These are phyloP conservation scores for Coecobrya sp. DNA, from an alignment of 2,888 invertebrate genomes.

Conservation along the genomic window DNA sequence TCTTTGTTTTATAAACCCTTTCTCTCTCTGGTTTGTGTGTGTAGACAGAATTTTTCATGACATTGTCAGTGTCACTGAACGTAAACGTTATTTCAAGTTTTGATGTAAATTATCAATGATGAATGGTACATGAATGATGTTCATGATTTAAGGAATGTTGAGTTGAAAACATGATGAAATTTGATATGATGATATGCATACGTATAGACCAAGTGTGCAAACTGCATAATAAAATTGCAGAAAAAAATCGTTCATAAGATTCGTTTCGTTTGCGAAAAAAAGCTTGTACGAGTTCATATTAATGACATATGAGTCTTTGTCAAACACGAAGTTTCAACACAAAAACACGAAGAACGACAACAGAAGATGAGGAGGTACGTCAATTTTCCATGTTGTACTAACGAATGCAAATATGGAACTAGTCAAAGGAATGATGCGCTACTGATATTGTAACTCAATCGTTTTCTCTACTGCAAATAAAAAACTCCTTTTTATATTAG, in stretches of 20 bases:
- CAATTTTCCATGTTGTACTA: neutral
- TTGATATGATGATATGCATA: neutral
- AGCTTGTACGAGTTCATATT: no score
- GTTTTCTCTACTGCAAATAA: neutral
- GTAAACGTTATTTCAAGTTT: neutral
- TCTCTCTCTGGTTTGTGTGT: neutral
- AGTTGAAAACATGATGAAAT: constrained; percentile 5
- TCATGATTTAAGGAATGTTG: neutral
- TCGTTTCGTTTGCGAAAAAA: neutral
- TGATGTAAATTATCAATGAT: neutral
- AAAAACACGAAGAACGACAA: neutral
- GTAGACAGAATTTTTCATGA: constrained; percentile 21
- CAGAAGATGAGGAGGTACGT: neutral
- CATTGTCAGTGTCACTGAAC: constrained; percentile 20
- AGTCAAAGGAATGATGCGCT: neutral
- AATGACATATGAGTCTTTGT: neutral
- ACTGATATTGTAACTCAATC: constrained; percentile 2
- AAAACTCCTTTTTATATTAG: neutral
- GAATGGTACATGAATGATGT: neutral
- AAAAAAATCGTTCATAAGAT: neutral
- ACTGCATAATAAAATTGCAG: neutral
- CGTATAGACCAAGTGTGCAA: neutral
- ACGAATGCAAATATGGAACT: neutral
- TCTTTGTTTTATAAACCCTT: constrained; percentile 11
- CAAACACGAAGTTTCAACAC: neutral